These are phyloP conservation scores for Ectemnius cavifrons DNA, from an alignment of 2,888 invertebrate species.

Conservation along the genomic window DNA sequence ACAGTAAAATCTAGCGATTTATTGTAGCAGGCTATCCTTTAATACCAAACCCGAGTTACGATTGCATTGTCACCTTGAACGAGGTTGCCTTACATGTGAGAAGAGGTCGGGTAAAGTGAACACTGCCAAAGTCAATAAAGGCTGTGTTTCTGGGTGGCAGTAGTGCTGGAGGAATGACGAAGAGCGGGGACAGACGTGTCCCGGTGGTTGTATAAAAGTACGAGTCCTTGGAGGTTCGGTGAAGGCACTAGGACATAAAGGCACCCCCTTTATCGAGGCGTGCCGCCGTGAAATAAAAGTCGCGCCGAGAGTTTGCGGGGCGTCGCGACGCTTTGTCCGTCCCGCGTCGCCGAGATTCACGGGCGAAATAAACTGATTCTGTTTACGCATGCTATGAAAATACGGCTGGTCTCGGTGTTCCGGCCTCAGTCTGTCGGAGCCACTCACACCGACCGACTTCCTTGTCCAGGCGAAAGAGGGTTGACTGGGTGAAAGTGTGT, in stretches of 20 bases:
- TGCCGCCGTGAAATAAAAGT: constrained; percentile 24
- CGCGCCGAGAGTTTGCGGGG: constrained; percentile 22
- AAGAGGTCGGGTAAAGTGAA: background rate
- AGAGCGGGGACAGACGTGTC: background rate
- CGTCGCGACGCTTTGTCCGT: background rate
- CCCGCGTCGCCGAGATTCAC: constrained; percentile 3
- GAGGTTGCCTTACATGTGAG: background rate
- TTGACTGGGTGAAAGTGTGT: too few species aligned
- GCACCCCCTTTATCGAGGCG: constrained; percentile 31
- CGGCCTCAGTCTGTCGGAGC: too few species aligned
- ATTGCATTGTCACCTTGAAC: background rate
- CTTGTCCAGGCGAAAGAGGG: too few species aligned
- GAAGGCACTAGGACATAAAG: constrained; percentile 19
- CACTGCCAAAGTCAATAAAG: background rate
- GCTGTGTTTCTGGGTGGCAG: constrained; percentile 1
- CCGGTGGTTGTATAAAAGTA: background rate
- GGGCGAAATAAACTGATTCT: constrained; percentile 26
- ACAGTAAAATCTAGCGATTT: background rate
- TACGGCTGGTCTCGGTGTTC: background rate
- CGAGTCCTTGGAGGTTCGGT: background rate
- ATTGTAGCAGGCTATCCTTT: constrained; percentile 8
- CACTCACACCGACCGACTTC: too few species aligned
- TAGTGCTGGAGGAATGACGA: constrained; percentile 16
- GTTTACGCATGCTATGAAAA: constrained; percentile 23
- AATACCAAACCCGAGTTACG: background rate